Conservation (phyloP, 2,888 invertebrate genomes). For the Xestia xanthographa region DNA sequence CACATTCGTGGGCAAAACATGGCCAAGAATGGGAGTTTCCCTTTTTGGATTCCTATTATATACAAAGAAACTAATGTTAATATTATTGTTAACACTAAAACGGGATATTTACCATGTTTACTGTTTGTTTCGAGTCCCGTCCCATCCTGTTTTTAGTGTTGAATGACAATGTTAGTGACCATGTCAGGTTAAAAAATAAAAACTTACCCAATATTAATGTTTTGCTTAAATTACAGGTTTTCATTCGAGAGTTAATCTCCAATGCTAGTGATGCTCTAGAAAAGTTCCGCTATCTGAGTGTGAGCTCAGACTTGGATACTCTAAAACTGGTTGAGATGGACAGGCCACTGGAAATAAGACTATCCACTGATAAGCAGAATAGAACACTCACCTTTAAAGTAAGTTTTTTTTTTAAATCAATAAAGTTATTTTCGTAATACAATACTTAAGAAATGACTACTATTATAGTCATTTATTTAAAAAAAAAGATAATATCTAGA, state of each 20-base stretch:
- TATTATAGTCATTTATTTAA: background rate
- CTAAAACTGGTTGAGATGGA: slow-evolving; percentile 90
- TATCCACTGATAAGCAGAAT: slow-evolving; percentile 96
- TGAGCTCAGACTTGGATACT: slow-evolving; percentile 90
- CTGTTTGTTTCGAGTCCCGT: too few relatives aligned
- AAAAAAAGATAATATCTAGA: background rate
- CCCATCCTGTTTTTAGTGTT: too few relatives aligned
- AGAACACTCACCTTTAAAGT: slow-evolving; percentile 96
- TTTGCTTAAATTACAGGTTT: slow-evolving; percentile 92
- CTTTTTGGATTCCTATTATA: background rate
- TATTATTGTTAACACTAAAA: too few relatives aligned
- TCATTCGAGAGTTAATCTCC: slow-evolving; percentile 98
- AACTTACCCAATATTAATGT: background rate
- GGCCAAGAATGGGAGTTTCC: too few relatives aligned
- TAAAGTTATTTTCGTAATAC: background rate
- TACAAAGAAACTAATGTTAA: background rate
- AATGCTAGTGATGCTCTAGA: slow-evolving; percentile 99
- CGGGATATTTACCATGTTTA: too few relatives aligned
- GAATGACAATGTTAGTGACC: too few relatives aligned
- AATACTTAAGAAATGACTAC: background rate
- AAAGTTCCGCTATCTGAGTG: slow-evolving; percentile 95
- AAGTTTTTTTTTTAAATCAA: background rate
- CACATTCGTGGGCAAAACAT: too few relatives aligned
- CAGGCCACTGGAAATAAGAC: slow-evolving; percentile 95
- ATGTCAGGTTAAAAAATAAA: too few relatives aligned